Evolutionary conservation across 1,140 invertebrate genomes (phyloP).

Genomic region (Macrobrachium rosenbergii): DNA sequence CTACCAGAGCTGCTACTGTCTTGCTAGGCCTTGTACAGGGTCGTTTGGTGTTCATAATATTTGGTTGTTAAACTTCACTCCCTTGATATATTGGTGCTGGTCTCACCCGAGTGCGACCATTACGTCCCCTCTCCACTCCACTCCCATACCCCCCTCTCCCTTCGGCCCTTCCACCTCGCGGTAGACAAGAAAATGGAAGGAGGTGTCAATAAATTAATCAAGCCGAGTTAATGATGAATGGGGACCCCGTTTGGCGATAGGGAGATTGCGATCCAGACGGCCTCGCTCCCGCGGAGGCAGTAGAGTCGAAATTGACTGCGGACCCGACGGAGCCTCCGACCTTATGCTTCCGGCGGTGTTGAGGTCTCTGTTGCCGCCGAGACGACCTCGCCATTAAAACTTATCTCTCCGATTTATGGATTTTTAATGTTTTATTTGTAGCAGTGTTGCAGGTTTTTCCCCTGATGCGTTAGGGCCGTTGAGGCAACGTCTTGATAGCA

Average conservation of each 20-base stretch:
- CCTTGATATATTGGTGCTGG: too few relatives aligned
- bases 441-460: slow-evolving; percentile 3
- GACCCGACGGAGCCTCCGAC: too few relatives aligned
- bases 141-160: not conserved
- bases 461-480: not conserved
- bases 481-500: slow-evolving; percentile 20
- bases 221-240: slow-evolving; percentile 42
- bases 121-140: not conserved
- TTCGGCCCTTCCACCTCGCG: not conserved
- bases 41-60: too few relatives aligned
- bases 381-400: slow-evolving; percentile 29
- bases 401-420: slow-evolving; percentile 42
- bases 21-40: too few relatives aligned
- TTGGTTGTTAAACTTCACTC: too few relatives aligned
- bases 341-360: too few relatives aligned
- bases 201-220: slow-evolving; percentile 58
- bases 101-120: not conserved
- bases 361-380: too few relatives aligned
- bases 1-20: too few relatives aligned
- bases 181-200: slow-evolving; percentile 31
- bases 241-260: slow-evolving; percentile 30
- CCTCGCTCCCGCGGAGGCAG: not conserved
- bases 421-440: slow-evolving; percentile 28
- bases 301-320: not conserved
- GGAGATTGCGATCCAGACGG: slow-evolving; percentile 33